Conservation (phyloP, 2,888 invertebrate species). For the Dendrolimus pini region DNA sequence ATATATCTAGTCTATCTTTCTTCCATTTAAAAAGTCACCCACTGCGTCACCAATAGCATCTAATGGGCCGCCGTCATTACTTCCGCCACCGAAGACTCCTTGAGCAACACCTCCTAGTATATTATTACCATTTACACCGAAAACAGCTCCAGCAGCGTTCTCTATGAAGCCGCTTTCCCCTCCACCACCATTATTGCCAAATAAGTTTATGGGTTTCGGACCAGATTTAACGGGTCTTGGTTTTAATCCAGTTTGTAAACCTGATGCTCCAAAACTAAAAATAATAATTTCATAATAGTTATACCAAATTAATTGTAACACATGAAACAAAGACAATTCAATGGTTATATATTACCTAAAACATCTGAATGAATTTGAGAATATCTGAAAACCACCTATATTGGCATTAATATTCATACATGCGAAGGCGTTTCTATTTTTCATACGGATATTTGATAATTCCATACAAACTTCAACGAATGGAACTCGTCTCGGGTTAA, state of each 20-base stretch:
- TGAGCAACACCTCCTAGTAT: constrained; percentile 20
- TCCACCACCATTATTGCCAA: constrained; percentile 41
- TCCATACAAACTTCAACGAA: constrained; percentile 83
- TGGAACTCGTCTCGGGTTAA: constrained; percentile 82
- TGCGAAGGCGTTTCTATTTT: constrained; percentile 86
- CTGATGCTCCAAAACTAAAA: constrained; percentile 58
- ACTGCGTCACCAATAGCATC: constrained; percentile 58
- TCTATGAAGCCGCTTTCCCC: constrained; percentile 40
- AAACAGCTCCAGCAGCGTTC: constrained; percentile 37
- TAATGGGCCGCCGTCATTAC: constrained; percentile 43
- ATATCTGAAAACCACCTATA: constrained; percentile 75
- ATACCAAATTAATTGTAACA: neutral
- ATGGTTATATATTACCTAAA: constrained; percentile 44
- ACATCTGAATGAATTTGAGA: constrained; percentile 73
- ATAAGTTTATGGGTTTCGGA: constrained; percentile 55
- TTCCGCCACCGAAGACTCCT: constrained; percentile 19
- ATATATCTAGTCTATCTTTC: constrained; percentile 17
- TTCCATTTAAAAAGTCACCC: constrained; percentile 51
- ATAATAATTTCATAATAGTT: neutral
- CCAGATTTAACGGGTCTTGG: constrained; percentile 59
- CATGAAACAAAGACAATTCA: constrained; percentile 1
- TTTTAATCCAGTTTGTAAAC: constrained; percentile 62
- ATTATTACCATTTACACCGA: constrained; percentile 22
- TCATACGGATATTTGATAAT: constrained; percentile 87
- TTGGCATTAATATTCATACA: constrained; percentile 86